phyloP scores from a whole-genome alignment of 2,797 vertebrate species.

The Squalus acanthias region DNA sequence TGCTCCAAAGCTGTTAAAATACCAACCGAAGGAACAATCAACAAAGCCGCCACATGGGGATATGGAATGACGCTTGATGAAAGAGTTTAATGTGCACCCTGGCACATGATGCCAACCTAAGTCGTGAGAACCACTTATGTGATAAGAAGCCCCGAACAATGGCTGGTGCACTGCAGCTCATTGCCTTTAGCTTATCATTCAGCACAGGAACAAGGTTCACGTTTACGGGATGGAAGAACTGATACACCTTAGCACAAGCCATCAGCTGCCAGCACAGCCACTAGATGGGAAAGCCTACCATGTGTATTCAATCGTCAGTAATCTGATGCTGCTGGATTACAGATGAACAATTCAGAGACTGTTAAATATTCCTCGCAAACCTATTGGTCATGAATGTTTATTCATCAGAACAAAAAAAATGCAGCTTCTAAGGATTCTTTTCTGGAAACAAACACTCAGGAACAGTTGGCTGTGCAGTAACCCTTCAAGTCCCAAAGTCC shows the following conservation, averaged over 20 bases:
- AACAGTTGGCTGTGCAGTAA: neutral
- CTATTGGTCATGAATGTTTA: neutral
- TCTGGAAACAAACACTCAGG: neutral
- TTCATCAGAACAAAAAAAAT: neutral
- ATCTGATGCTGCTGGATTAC: neutral
- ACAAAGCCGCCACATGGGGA: constrained; percentile 71
- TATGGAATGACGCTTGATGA: constrained; percentile 58
- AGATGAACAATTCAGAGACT: neutral
- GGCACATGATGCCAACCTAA: constrained; percentile 59
- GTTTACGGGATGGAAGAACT: constrained; percentile 60
- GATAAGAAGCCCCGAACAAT: constrained; percentile 61
- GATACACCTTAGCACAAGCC: constrained; percentile 55
- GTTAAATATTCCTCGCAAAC: neutral
- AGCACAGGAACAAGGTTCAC: constrained; percentile 65
- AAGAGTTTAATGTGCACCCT: constrained; percentile 70
- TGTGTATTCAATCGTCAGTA: constrained; percentile 45
- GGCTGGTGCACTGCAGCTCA: constrained; percentile 63
- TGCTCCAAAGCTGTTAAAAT: constrained; percentile 63
- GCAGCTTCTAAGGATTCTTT: neutral
- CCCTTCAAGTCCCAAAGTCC: neutral
- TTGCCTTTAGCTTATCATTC: constrained; percentile 67
- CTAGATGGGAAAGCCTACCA: constrained; percentile 58
- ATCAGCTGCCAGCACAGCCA: constrained; percentile 53
- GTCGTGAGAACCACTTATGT: constrained; percentile 73
- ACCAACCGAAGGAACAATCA: constrained; percentile 64